phyloP scores from a whole-genome alignment of 2,113 vertebrate genomes.

The Felis chaus region DNA sequence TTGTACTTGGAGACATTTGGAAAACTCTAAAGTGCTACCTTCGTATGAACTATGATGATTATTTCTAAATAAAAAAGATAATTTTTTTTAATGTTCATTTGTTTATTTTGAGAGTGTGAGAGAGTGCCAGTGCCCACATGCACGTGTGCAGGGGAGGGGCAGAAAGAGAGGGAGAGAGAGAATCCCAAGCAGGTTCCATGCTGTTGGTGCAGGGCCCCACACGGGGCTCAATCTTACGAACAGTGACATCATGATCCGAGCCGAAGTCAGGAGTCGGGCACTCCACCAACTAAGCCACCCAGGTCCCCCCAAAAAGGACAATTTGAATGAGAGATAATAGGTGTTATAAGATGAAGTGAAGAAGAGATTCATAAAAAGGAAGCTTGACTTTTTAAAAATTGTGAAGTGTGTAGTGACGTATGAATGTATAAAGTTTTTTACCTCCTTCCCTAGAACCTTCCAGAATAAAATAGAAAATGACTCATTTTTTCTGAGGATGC shows the following conservation, averaged over 20 bases:
- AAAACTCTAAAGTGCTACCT: not conserved
- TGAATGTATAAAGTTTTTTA: not conserved
- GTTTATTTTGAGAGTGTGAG: no score
- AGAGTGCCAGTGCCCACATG: no score
- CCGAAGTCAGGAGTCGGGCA: no score
- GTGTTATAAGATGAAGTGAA: not conserved
- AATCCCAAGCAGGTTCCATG: no score
- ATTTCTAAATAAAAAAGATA: not conserved
- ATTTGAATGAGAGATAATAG: not conserved
- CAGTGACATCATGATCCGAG: no score
- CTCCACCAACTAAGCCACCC: no score
- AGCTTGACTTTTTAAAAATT: not conserved
- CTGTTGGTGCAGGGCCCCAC: no score
- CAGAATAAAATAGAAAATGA: not conserved
- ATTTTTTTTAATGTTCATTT: not conserved
- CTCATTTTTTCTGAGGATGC: not conserved
- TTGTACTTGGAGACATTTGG: not conserved
- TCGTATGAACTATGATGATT: not conserved
- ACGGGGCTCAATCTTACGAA: no score
- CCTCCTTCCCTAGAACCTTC: not conserved
- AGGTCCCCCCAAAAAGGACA: not conserved
- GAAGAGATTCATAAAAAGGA: not conserved
- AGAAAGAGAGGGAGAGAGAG: no score
- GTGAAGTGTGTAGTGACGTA: not conserved
- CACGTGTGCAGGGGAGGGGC: no score